These are phyloP conservation scores for Rhabdophis nuchalis DNA, from an alignment of 2,797 vertebrate genomes.

Conservation along the genomic window DNA sequence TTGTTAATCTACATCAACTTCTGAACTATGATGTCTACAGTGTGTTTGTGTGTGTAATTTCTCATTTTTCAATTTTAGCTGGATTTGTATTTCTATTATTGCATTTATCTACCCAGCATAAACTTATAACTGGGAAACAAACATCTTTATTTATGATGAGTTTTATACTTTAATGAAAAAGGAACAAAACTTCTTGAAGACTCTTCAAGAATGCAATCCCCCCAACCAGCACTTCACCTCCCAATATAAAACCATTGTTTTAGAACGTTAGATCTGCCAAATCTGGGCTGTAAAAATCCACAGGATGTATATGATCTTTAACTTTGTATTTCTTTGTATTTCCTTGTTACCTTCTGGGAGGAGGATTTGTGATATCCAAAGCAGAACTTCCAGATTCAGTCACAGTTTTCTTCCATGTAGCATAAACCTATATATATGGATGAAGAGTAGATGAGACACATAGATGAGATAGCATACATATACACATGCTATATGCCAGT, in stretches of 20 bases:
- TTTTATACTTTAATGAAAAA: neutral
- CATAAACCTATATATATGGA: no score
- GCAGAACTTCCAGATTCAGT: no score
- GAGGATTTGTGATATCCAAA: no score
- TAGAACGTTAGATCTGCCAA: neutral
- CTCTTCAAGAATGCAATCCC: no score
- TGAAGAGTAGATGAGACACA: no score
- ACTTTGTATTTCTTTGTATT: neutral
- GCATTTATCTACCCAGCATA: conserved; percentile 19
- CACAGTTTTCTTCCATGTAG: no score
- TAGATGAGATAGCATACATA: no score
- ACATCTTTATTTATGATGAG: conserved; percentile 1
- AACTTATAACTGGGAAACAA: neutral
- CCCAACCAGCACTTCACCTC: no score
- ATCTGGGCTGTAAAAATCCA: neutral
- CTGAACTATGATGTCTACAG: conserved; percentile 35
- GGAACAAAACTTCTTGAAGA: neutral
- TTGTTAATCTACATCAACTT: conserved; percentile 44
- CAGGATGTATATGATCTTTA: neutral
- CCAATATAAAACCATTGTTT: neutral
- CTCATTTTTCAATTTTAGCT: conserved; percentile 35
- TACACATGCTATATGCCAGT: no score
- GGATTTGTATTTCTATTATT: conserved; percentile 45
- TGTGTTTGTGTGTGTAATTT: conserved; percentile 44
- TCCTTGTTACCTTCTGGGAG: no score